Percentiles rank a stretch among this genome's conserved stretches.
These are phyloP conservation scores for Ara ararauna DNA, from an alignment of 2,797 vertebrate genomes.

Conservation along the genomic window DNA sequence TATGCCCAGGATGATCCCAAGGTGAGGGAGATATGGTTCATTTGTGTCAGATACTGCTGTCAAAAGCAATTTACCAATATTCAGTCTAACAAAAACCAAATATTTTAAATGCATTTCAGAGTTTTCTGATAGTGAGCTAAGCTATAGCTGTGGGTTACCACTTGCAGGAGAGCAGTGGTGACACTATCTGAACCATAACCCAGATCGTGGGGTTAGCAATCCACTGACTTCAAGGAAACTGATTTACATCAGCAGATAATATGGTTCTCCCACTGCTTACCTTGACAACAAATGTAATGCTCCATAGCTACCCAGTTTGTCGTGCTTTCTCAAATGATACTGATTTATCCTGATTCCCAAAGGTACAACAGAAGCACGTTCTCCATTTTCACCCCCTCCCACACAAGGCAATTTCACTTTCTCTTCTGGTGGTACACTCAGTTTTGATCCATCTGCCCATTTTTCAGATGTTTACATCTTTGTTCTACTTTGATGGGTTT, in stretches of 20 bases:
- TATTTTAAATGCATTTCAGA: background rate
- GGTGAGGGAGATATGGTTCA: background rate
- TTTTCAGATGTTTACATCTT: constrained; percentile 29
- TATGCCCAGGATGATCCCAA: background rate
- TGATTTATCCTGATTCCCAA: constrained; percentile 9
- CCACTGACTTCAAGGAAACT: background rate
- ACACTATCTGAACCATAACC: background rate
- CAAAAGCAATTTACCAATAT: background rate
- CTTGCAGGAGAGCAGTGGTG: background rate
- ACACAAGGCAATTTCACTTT: background rate
- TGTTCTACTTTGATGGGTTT: background rate
- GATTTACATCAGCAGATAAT: background rate
- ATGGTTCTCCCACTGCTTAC: background rate
- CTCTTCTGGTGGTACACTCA: background rate
- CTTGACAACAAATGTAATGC: background rate
- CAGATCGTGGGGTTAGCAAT: background rate
- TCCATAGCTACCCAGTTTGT: background rate
- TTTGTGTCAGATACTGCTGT: background rate
- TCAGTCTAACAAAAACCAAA: background rate
- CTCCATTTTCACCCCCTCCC: constrained; percentile 10
- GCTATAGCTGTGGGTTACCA: background rate
- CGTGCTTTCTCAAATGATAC: background rate
- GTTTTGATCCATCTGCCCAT: background rate
- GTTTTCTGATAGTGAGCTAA: background rate
- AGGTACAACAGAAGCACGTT: background rate